These are phyloP conservation scores for Epistrophe eligans DNA, from an alignment of 2,888 invertebrate genomes.

Conservation along the genomic window DNA sequence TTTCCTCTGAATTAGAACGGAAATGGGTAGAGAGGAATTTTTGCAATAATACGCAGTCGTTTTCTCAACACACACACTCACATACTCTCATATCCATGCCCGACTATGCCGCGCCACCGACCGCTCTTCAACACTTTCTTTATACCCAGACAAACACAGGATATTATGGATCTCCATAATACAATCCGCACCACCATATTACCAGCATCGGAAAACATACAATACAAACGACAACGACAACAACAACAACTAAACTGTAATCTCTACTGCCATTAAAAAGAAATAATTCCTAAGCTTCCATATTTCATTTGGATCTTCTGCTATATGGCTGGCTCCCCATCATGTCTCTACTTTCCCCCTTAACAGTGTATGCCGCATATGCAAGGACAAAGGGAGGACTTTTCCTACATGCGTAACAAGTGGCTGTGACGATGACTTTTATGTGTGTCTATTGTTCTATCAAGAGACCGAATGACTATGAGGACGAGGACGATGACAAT, in stretches of 20 bases:
- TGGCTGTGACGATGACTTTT: conserved; percentile 76
- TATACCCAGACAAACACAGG: conserved; percentile 30
- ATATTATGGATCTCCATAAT: conserved; percentile 36
- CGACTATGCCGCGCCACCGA: no score
- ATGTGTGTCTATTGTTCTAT: conserved; percentile 76
- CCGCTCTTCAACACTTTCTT: conserved; percentile 16
- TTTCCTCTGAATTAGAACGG: conserved; percentile 26
- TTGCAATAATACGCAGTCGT: conserved; percentile 64
- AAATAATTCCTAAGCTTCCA: conserved; percentile 76
- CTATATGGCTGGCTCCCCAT: conserved; percentile 31
- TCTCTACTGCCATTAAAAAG: conserved; percentile 76
- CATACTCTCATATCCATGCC: background rate
- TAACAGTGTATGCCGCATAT: background rate
- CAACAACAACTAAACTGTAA: conserved; percentile 66
- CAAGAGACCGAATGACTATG: conserved; percentile 47
- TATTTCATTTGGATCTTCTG: conserved; percentile 66
- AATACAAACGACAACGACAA: conserved; percentile 5
- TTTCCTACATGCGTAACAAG: conserved; percentile 75
- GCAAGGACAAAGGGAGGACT: conserved; percentile 62
- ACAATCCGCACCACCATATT: conserved; percentile 24
- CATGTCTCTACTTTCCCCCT: background rate
- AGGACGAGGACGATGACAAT: conserved; percentile 25
- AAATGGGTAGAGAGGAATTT: conserved; percentile 37
- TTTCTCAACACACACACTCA: conserved; percentile 1
- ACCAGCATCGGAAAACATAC: conserved; percentile 22